Conservation (phyloP, 2,888 invertebrate species). For the Loripinus fragilis region DNA sequence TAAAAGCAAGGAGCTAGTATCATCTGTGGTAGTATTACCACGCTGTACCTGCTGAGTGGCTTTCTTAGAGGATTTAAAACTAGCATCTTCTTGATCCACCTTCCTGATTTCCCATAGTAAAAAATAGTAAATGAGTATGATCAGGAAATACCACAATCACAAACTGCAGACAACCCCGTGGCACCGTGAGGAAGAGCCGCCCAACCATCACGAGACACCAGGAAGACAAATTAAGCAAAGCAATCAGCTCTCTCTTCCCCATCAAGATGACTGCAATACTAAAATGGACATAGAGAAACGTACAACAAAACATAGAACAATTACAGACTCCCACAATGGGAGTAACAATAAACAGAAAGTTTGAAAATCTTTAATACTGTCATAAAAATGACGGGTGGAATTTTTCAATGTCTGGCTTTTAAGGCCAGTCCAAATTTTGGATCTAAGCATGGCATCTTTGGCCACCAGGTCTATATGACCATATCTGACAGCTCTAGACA, state of each 20-base stretch:
- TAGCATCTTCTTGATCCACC: conserved; percentile 22
- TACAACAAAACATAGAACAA: too few relatives aligned
- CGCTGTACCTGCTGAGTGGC: not conserved
- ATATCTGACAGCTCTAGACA: conserved; percentile 33
- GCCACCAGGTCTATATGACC: conserved; percentile 27
- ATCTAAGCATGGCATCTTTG: conserved; percentile 42
- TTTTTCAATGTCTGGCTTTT: conserved; percentile 21
- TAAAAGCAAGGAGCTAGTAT: not conserved
- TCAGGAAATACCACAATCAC: too few relatives aligned
- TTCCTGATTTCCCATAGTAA: conserved; percentile 30
- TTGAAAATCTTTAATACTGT: conserved; percentile 32
- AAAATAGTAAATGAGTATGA: too few relatives aligned
- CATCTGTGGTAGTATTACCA: not conserved
- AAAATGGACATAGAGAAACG: too few relatives aligned
- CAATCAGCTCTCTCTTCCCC: too few relatives aligned
- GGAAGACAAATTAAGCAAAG: too few relatives aligned
- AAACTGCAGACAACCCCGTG: too few relatives aligned
- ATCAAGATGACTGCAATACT: too few relatives aligned
- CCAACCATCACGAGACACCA: too few relatives aligned
- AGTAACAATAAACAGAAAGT: too few relatives aligned
- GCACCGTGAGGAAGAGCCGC: too few relatives aligned
- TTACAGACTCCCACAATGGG: too few relatives aligned
- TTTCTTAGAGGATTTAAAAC: not conserved
- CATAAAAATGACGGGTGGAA: conserved; percentile 44
- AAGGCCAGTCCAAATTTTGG: conserved; percentile 41